These are phyloP conservation scores for Syritta pipiens DNA, from an alignment of 2,888 invertebrate species.

Conservation along the genomic window DNA sequence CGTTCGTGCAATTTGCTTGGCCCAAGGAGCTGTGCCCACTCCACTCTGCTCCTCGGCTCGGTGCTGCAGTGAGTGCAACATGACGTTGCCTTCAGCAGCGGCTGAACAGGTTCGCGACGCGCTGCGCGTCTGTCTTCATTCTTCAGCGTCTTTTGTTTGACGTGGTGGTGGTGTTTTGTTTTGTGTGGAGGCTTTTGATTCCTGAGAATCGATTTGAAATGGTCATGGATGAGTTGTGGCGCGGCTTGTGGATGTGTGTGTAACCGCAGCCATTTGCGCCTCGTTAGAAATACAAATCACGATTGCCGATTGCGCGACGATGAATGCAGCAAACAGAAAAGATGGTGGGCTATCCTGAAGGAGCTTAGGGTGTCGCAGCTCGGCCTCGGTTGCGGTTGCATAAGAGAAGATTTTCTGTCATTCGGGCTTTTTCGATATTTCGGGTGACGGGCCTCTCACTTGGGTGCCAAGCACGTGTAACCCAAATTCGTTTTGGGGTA, in stretches of 20 bases:
- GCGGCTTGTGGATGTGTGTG: not conserved
- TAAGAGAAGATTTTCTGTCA: slow-evolving; percentile 26
- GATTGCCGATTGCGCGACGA: slow-evolving; percentile 52
- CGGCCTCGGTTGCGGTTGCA: no score
- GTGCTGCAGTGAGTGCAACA: slow-evolving; percentile 42
- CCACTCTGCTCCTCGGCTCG: no score
- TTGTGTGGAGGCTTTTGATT: slow-evolving; percentile 35
- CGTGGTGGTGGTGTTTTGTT: slow-evolving; percentile 6
- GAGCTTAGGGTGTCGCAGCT: slow-evolving; percentile 14
- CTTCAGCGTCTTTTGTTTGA: slow-evolving; percentile 35
- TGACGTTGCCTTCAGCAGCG: slow-evolving; percentile 39
- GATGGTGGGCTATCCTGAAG: slow-evolving; percentile 39
- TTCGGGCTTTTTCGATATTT: slow-evolving; percentile 12
- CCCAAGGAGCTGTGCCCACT: not conserved
- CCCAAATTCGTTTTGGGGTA: slow-evolving; percentile 18
- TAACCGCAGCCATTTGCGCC: slow-evolving; percentile 41
- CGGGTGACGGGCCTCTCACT: slow-evolving; percentile 25
- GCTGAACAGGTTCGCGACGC: slow-evolving; percentile 43
- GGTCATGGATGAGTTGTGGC: slow-evolving; percentile 58
- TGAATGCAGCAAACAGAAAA: slow-evolving; percentile 17
- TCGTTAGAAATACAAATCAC: slow-evolving; percentile 67
- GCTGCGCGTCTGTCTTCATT: slow-evolving; percentile 42
- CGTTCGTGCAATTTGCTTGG: slow-evolving; percentile 59
- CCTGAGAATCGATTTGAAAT: slow-evolving; percentile 62
- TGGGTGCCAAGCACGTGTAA: slow-evolving; percentile 27